These are phyloP conservation scores for Drosophila lacteicornis DNA, from an alignment of 1,140 invertebrate genomes.

Conservation along the genomic window DNA sequence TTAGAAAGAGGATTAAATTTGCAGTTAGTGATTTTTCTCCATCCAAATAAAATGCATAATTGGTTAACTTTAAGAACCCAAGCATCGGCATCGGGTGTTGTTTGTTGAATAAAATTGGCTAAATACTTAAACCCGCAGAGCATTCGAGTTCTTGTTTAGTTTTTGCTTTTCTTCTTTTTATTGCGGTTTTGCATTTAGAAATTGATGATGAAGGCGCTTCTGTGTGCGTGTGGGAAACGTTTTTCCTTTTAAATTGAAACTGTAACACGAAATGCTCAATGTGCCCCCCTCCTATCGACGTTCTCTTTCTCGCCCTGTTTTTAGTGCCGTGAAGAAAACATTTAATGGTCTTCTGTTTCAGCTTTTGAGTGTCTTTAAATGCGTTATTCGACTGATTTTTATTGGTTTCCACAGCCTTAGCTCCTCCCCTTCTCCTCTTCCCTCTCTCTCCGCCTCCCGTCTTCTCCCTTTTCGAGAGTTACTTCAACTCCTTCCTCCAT, in stretches of 20 bases:
- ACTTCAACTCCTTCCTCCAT: constrained; percentile 39
- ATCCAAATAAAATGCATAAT: constrained; percentile 10
- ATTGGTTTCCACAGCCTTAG: constrained; percentile 44
- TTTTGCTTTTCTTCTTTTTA: constrained; percentile 51
- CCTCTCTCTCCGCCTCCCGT: background rate
- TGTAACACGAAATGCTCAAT: constrained; percentile 66
- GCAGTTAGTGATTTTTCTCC: background rate
- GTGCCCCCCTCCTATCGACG: constrained; percentile 8
- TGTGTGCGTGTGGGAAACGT: constrained; percentile 63
- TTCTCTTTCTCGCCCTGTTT: constrained; percentile 11
- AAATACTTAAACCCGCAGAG: constrained; percentile 13
- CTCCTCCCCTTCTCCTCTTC: background rate
- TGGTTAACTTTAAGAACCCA: constrained; percentile 1
- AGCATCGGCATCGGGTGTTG: background rate
- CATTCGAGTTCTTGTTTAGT: constrained; percentile 18
- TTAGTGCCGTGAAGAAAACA: constrained; percentile 60
- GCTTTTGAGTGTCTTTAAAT: constrained; percentile 74
- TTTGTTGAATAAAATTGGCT: constrained; percentile 5
- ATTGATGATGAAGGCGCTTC: constrained; percentile 70
- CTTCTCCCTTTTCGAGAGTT: constrained; percentile 10
- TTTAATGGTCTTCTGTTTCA: constrained; percentile 70
- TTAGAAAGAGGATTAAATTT: background rate
- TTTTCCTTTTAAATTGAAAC: constrained; percentile 77
- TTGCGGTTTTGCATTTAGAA: constrained; percentile 80
- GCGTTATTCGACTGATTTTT: constrained; percentile 76